Evolutionary conservation across 1,140 invertebrate genomes (phyloP).

Genomic region (Brachionus rubens): DNA sequence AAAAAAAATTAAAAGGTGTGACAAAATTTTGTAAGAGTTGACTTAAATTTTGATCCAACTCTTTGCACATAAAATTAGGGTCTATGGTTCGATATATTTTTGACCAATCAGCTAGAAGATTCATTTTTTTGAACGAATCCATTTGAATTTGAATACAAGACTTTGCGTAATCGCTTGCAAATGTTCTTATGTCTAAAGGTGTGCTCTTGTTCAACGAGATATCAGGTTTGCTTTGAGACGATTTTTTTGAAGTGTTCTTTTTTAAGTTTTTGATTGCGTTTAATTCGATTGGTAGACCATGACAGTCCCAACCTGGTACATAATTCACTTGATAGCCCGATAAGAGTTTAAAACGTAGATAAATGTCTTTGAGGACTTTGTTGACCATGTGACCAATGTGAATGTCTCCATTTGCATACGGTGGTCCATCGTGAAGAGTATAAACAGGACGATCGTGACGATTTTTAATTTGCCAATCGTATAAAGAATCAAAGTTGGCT

Average conservation of each 20-base stretch:
- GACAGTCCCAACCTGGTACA: slow-evolving; percentile 96
- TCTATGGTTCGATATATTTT: slow-evolving; percentile 76
- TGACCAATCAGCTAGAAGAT: slow-evolving; percentile 85
- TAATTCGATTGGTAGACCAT: slow-evolving; percentile 94
- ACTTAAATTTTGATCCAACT: too few relatives aligned
- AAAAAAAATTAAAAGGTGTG: too few relatives aligned
- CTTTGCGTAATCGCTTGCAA: slow-evolving; percentile 40
- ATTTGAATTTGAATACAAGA: slow-evolving; percentile 36
- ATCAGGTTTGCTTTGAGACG: slow-evolving; percentile 56
- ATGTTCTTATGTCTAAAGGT: slow-evolving; percentile 38
- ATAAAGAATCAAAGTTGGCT: slow-evolving; percentile 9
- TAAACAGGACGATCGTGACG: slow-evolving; percentile 61
- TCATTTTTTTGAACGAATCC: slow-evolving; percentile 56
- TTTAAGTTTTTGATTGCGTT: slow-evolving; percentile 68
- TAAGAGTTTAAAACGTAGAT: slow-evolving; percentile 74
- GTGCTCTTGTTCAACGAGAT: slow-evolving; percentile 1
- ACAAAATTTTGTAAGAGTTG: too few relatives aligned
- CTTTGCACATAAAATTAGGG: slow-evolving; percentile 73
- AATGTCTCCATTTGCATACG: slow-evolving; percentile 91
- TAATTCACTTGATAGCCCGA: slow-evolving; percentile 79
- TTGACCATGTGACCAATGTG: slow-evolving; percentile 99
- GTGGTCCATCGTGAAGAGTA: slow-evolving; percentile 94
- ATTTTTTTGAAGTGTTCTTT: slow-evolving; percentile 14
- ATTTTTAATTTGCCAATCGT: slow-evolving; percentile 42
- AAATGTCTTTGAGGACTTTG: slow-evolving; percentile 94